Conservation (phyloP, 2,797 vertebrate species). For the Rhadinocentrus ornatus region DNA sequence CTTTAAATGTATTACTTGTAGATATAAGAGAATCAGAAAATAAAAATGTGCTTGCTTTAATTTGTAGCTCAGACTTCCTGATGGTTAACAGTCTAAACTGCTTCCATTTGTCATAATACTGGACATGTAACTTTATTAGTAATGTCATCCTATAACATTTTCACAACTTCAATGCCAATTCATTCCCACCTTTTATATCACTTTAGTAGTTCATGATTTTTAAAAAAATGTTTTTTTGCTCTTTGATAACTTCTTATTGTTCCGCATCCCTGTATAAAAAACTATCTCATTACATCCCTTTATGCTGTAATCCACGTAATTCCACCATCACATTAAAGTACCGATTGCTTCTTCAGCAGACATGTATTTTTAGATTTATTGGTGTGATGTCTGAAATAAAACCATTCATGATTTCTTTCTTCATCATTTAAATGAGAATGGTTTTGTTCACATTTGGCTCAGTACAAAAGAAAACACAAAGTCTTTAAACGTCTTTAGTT, state of each 20-base stretch:
- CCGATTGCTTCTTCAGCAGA: slow-evolving; percentile 18
- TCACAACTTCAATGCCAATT: not conserved
- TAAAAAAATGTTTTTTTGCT: not conserved
- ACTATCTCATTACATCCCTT: slow-evolving; percentile 15
- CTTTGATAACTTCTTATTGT: slow-evolving; percentile 31
- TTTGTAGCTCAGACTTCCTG: not conserved
- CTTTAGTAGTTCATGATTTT: not conserved
- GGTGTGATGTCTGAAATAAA: slow-evolving; percentile 14
- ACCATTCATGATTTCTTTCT: slow-evolving; percentile 28
- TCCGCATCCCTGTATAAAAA: slow-evolving; percentile 23
- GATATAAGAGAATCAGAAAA: not conserved
- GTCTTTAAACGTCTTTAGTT: not conserved
- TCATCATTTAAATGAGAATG: slow-evolving; percentile 11
- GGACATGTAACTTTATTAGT: not conserved
- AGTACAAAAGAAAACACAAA: not conserved
- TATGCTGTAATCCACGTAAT: slow-evolving; percentile 30
- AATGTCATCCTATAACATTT: slow-evolving; percentile 3
- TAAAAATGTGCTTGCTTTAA: not conserved
- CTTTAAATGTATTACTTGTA: not conserved
- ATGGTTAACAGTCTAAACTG: not conserved
- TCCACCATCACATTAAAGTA: slow-evolving; percentile 14
- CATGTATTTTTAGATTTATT: slow-evolving; percentile 28
- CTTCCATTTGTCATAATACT: not conserved
- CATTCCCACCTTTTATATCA: not conserved
- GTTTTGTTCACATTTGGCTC: slow-evolving; percentile 11